Conservation (phyloP, 1,140 invertebrate species). For the Dryas iulia region DNA sequence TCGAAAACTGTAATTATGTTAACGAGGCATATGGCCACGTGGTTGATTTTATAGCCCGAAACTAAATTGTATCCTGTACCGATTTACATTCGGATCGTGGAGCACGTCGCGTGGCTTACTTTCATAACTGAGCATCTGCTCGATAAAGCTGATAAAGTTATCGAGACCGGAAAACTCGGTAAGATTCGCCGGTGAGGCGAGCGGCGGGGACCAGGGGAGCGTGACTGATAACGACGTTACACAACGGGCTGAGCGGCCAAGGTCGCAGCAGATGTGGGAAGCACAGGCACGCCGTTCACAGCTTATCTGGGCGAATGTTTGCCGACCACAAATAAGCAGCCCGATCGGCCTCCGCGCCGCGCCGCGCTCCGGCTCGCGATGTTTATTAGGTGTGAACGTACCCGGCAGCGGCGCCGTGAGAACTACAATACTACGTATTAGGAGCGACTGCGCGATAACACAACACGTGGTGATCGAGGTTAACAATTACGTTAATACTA, state of each 20-base stretch:
- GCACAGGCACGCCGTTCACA: constrained; percentile 67
- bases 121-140: constrained; percentile 43
- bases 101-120: constrained; percentile 25
- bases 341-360: constrained; percentile 37
- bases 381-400: constrained; percentile 68
- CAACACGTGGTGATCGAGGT: constrained; percentile 49
- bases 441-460: constrained; percentile 46
- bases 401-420: constrained; percentile 60
- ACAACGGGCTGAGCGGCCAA: constrained; percentile 67
- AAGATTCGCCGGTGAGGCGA: constrained; percentile 59
- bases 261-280: constrained; percentile 77
- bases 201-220: constrained; percentile 48
- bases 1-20: constrained; percentile 64
- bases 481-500: constrained; percentile 20
- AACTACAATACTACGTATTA: constrained; percentile 55
- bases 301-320: constrained; percentile 68
- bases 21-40: constrained; percentile 27
- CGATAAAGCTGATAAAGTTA: constrained; percentile 51
- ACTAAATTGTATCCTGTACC: constrained; percentile 6
- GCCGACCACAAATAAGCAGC: constrained; percentile 66
- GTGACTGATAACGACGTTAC: constrained; percentile 75
- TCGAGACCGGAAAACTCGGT: constrained; percentile 69
- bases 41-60: constrained; percentile 12
- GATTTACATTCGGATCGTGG: constrained; percentile 4
- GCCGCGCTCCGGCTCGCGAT: constrained; percentile 25